phyloP scores from a whole-genome alignment of 2,797 vertebrate species.

The Acanthis flammea region DNA sequence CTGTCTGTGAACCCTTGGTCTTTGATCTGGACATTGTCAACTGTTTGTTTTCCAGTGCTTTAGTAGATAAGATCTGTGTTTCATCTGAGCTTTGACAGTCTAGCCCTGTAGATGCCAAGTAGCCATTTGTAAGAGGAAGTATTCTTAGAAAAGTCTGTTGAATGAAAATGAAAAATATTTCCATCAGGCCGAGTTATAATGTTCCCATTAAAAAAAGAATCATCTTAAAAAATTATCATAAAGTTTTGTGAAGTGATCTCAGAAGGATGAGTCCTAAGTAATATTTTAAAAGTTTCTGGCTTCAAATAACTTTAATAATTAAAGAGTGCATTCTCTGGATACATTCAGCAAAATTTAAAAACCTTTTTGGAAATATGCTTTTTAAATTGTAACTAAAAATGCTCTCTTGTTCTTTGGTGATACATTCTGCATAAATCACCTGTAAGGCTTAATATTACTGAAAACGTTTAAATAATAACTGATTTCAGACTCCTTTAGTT shows the following conservation, averaged over 20 bases:
- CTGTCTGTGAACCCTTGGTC: constrained; percentile 12
- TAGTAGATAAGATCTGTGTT: neutral
- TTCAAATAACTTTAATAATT: neutral
- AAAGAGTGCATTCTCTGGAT: neutral
- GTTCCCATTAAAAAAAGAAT: neutral
- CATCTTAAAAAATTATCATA: neutral
- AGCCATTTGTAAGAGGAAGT: neutral
- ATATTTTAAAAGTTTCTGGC: neutral
- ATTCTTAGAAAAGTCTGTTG: neutral
- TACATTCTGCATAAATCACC: neutral
- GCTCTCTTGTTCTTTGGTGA: neutral
- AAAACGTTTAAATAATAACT: neutral
- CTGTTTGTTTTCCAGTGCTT: constrained; percentile 54
- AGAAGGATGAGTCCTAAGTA: neutral
- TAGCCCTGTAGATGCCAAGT: neutral
- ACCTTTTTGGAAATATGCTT: neutral
- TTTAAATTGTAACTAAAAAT: neutral
- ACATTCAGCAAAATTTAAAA: neutral
- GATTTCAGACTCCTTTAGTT: neutral
- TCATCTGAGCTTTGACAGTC: neutral
- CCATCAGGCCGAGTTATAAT: neutral
- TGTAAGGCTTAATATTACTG: neutral
- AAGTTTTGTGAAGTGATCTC: neutral
- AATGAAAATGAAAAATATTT: neutral
- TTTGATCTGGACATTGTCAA: constrained; percentile 15